Percentiles rank a stretch among this genome's conserved stretches.
phyloP scores from a whole-genome alignment of 2,113 vertebrate species.

The Micromys minutus region DNA sequence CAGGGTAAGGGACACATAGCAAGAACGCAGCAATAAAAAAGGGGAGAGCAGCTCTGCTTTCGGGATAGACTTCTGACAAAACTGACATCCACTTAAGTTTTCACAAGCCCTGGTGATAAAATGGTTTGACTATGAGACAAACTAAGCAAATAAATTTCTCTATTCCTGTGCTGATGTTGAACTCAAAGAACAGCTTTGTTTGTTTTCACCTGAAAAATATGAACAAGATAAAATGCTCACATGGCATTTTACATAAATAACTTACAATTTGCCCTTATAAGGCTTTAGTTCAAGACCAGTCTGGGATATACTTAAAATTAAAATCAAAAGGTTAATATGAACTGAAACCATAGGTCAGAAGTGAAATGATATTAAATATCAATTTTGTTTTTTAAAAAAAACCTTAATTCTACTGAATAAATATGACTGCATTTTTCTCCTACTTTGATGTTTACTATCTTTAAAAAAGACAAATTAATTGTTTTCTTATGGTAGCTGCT shows the following conservation, averaged over 20 bases:
- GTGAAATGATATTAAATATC: not conserved
- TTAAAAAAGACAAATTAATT: not conserved
- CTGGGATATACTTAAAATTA: not conserved
- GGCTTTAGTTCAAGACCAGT: not conserved
- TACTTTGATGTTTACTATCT: not conserved
- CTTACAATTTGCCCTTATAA: not conserved
- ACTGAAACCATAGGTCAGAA: not conserved
- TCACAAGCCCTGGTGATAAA: not conserved
- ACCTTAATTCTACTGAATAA: not conserved
- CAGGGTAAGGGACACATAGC: not conserved
- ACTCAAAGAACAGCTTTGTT: not conserved
- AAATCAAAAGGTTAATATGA: not conserved
- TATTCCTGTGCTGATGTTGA: not conserved
- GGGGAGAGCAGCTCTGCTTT: constrained; percentile 16
- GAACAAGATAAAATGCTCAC: not conserved
- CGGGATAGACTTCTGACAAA: constrained; percentile 6
- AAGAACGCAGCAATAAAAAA: not conserved
- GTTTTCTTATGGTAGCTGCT: not conserved
- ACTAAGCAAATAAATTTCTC: not conserved
- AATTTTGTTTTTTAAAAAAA: not conserved
- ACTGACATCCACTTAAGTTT: constrained; percentile 2
- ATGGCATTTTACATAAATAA: not conserved
- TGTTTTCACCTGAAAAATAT: not conserved
- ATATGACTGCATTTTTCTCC: not conserved
- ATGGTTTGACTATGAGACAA: constrained; percentile 19